These are phyloP conservation scores for Montipora foliosa DNA, from an alignment of 64 coral and sea anemone species.

Conservation along the genomic window DNA sequence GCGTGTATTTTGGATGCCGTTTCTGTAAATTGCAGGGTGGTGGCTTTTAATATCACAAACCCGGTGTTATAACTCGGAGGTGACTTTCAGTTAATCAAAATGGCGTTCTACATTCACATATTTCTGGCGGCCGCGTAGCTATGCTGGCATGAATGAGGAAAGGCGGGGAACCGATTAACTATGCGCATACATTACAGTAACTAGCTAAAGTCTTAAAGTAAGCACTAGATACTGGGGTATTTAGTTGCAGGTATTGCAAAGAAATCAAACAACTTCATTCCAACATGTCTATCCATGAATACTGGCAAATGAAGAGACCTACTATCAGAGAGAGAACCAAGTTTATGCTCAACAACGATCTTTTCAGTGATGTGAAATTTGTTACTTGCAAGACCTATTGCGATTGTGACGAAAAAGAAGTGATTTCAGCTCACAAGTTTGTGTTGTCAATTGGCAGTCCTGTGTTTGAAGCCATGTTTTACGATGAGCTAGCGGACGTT, in stretches of 20 bases:
- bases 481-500: conserved; percentile 9
- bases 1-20: too few species aligned
- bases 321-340: conserved; percentile 11
- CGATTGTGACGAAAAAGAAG: not conserved
- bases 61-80: too few species aligned
- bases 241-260: not conserved
- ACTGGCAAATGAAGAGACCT: not conserved
- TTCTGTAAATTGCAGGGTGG: too few species aligned
- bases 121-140: too few species aligned
- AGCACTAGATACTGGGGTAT: too few species aligned
- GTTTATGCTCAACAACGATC: conserved; percentile 19
- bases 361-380: conserved; percentile 18
- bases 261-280: not conserved
- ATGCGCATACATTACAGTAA: too few species aligned
- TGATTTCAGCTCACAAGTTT: conserved; percentile 37
- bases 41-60: too few species aligned
- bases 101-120: too few species aligned
- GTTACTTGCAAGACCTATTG: not conserved
- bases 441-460: conserved; percentile 30
- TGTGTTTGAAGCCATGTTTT: conserved; percentile 50
- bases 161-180: too few species aligned
- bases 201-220: too few species aligned
- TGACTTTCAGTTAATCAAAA: too few species aligned
- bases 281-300: not conserved
- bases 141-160: too few species aligned